Conservation (phyloP, 2,797 vertebrate genomes). For the Enteromius radiatus region DNA sequence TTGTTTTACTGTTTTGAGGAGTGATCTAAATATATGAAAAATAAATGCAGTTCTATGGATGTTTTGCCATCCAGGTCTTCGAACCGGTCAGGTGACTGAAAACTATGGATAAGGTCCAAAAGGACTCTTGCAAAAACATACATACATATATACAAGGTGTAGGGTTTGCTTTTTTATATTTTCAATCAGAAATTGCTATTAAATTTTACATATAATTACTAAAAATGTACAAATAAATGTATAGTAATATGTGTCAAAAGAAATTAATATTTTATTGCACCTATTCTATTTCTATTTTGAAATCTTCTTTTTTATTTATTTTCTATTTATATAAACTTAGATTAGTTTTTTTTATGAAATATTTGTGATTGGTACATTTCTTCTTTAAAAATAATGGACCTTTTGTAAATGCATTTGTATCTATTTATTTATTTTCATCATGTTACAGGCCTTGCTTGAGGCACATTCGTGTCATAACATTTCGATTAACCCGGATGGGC, state of each 20-base stretch:
- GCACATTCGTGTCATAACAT: conserved; percentile 21
- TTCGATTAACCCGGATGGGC: conserved; percentile 15
- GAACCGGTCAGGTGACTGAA: no score
- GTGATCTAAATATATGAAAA: no score
- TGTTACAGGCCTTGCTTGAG: not conserved
- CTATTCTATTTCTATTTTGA: not conserved
- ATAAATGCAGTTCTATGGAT: no score
- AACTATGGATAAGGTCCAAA: not conserved
- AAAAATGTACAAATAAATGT: not conserved
- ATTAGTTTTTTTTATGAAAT: not conserved
- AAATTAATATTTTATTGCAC: not conserved
- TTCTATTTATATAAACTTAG: not conserved
- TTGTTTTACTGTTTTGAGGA: no score
- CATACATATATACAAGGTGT: not conserved
- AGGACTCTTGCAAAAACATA: not conserved
- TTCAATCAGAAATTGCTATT: not conserved
- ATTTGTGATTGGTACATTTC: not conserved
- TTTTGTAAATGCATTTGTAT: not conserved
- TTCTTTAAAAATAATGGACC: not conserved
- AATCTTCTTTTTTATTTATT: not conserved
- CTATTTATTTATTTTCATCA: not conserved
- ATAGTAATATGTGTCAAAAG: not conserved
- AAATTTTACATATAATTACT: not conserved
- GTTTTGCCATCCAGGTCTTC: no score
- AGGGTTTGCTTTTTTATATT: not conserved